phyloP scores from a whole-genome alignment of 2,888 invertebrate species.

The Chrysina gloriosa region DNA sequence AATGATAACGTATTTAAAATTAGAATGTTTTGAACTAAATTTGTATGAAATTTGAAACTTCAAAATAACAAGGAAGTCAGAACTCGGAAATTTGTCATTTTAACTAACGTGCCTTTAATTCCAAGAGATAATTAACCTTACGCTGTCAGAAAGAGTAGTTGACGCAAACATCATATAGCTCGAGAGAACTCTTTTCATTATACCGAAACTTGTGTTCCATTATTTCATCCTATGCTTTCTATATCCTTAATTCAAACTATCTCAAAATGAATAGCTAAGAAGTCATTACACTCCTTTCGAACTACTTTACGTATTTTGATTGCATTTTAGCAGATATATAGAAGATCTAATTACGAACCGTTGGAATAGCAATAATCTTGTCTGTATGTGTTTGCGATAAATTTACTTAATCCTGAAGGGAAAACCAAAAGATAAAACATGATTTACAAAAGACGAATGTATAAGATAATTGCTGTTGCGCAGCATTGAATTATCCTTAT shows the following conservation, averaged over 20 bases:
- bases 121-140: conserved; percentile 21
- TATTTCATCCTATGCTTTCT: conserved; percentile 9
- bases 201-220: conserved; percentile 25
- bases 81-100: conserved; percentile 26
- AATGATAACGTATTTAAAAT: no score
- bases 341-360: no score
- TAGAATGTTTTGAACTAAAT: no score
- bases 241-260: conserved; percentile 27
- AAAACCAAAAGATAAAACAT: no score
- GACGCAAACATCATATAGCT: conserved; percentile 16
- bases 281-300: not conserved
- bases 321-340: not conserved
- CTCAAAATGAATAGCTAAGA: conserved; percentile 4
- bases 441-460: no score
- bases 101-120: conserved; percentile 22
- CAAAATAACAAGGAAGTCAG: not conserved
- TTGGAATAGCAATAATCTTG: no score
- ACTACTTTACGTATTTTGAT: not conserved
- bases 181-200: conserved; percentile 31
- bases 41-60: no score
- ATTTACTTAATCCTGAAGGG: no score
- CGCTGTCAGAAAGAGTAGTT: not conserved
- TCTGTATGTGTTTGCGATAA: no score
- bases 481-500: no score
- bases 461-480: no score